phyloP scores from a whole-genome alignment of 2,797 vertebrate species.

The Diplodus puntazzo region DNA sequence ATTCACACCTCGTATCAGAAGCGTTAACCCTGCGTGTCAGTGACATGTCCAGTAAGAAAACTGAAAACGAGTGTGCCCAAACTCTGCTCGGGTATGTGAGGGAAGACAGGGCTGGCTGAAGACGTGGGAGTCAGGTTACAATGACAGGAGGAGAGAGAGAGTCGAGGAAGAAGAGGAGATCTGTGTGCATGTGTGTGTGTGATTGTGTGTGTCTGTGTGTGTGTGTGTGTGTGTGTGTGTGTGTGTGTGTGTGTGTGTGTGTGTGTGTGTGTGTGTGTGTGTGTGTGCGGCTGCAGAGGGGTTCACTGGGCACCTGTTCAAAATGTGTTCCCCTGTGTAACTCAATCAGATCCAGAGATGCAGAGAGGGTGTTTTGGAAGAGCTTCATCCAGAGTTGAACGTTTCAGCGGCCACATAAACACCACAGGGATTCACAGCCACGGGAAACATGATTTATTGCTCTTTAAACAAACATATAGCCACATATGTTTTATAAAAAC shows the following conservation, averaged over 20 bases:
- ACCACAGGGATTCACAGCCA: slow-evolving; percentile 21
- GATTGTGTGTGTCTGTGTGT: slow-evolving; percentile 32
- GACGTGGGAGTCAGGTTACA: slow-evolving; percentile 73
- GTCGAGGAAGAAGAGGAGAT: slow-evolving; percentile 55
- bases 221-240: slow-evolving; percentile 27
- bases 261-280: slow-evolving; percentile 32
- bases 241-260: slow-evolving; percentile 35
- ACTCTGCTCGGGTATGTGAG: slow-evolving; percentile 42
- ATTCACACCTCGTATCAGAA: slow-evolving; percentile 52
- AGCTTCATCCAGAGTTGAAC: slow-evolving; percentile 22
- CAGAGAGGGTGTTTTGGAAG: slow-evolving; percentile 43
- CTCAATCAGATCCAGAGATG: slow-evolving; percentile 67
- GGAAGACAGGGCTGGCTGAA: slow-evolving; percentile 47
- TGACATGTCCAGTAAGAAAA: slow-evolving; percentile 22
- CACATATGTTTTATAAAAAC: not conserved
- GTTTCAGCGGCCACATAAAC: slow-evolving; percentile 42
- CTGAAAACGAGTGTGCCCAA: slow-evolving; percentile 16
- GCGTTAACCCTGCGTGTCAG: slow-evolving; percentile 45
- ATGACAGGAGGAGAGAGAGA: slow-evolving; percentile 57
- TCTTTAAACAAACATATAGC: slow-evolving; percentile 4
- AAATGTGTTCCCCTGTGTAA: slow-evolving; percentile 76
- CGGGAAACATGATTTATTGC: slow-evolving; percentile 15
- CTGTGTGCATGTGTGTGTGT: slow-evolving; percentile 27
- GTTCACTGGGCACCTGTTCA: slow-evolving; percentile 77
- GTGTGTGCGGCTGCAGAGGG: slow-evolving; percentile 23